Conservation (phyloP, 1,140 invertebrate species). For the Drosophila bipectinata region DNA sequence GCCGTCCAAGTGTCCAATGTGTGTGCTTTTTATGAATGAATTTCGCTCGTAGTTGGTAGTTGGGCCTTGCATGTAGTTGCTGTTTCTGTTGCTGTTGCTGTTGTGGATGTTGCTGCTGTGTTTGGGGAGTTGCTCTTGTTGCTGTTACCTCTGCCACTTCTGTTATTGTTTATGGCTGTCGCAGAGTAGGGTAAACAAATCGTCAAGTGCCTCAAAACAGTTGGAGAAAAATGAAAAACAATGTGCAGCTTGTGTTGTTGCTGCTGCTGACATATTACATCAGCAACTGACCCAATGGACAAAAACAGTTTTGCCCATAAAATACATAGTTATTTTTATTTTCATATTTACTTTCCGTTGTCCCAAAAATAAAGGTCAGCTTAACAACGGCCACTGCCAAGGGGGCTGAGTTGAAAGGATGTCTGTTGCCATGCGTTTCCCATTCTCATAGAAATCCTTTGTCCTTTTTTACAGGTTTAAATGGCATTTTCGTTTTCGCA, state of each 20-base stretch:
- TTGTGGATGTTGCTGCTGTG: constrained; percentile 22
- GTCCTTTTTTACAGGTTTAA: not conserved
- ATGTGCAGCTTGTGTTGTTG: constrained; percentile 34
- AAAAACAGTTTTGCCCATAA: constrained; percentile 25
- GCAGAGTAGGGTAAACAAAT: constrained; percentile 64
- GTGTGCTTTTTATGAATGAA: constrained; percentile 74
- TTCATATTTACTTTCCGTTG: constrained; percentile 22
- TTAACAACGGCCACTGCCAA: not conserved
- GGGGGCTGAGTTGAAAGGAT: not conserved
- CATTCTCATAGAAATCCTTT: constrained; percentile 9
- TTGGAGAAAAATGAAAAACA: constrained; percentile 46
- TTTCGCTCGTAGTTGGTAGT: constrained; percentile 69
- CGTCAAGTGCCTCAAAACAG: constrained; percentile 51
- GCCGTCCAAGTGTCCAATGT: constrained; percentile 60
- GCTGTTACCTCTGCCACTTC: constrained; percentile 14
- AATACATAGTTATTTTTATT: constrained; percentile 6
- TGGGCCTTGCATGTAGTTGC: constrained; percentile 43
- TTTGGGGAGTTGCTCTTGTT: constrained; percentile 40
- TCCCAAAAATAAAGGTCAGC: constrained; percentile 18
- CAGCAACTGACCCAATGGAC: constrained; percentile 35
- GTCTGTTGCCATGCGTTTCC: not conserved
- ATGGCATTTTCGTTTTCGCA: not conserved
- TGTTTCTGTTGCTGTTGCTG: constrained; percentile 25
- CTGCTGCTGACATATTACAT: constrained; percentile 56
- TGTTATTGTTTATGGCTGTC: constrained; percentile 57